Conservation (phyloP, 92 coral and sea anemone genomes). For the Actinostola sp. region DNA sequence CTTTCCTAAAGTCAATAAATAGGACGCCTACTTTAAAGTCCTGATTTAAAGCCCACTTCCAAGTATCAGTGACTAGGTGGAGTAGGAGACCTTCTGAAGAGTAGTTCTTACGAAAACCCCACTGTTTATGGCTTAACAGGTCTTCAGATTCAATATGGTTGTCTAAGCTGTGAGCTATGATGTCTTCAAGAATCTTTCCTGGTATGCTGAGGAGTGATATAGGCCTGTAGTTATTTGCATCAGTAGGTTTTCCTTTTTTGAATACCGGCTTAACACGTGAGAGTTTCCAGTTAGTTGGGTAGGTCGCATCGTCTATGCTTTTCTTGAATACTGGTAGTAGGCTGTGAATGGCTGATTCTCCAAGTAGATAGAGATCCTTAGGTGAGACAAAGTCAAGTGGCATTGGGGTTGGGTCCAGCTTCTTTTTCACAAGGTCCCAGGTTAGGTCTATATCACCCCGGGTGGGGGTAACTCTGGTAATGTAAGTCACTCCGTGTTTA, state of each 20-base stretch:
- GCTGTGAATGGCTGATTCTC: conserved; percentile 30
- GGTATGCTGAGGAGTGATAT: conserved; percentile 42
- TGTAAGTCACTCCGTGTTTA: conserved; percentile 9
- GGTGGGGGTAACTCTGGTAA: conserved; percentile 34
- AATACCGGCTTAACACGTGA: conserved; percentile 25
- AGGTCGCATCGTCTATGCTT: conserved; percentile 22
- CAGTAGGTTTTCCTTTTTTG: conserved; percentile 15
- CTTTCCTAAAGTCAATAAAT: conserved; percentile 32
- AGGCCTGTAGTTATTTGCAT: conserved; percentile 42
- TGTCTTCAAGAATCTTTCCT: conserved; percentile 14
- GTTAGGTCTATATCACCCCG: not conserved
- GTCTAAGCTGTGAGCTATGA: conserved; percentile 22
- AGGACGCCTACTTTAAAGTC: conserved; percentile 26
- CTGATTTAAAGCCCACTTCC: conserved; percentile 31
- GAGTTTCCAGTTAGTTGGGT: conserved; percentile 30
- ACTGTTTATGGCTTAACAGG: conserved; percentile 23
- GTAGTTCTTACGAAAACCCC: conserved; percentile 27
- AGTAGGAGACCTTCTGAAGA: conserved; percentile 34
- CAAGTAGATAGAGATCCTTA: conserved; percentile 24
- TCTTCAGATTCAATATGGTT: conserved; percentile 37
- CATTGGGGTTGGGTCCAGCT: conserved; percentile 24
- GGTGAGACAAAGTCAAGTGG: conserved; percentile 38
- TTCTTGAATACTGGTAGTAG: conserved; percentile 20
- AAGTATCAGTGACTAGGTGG: conserved; percentile 37
- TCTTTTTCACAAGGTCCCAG: conserved; percentile 32